Evolutionary conservation across 2,113 vertebrate genomes (phyloP), one percentile per base, ranked within the genome.

Genomic region (Caranx melampygus): DNA sequence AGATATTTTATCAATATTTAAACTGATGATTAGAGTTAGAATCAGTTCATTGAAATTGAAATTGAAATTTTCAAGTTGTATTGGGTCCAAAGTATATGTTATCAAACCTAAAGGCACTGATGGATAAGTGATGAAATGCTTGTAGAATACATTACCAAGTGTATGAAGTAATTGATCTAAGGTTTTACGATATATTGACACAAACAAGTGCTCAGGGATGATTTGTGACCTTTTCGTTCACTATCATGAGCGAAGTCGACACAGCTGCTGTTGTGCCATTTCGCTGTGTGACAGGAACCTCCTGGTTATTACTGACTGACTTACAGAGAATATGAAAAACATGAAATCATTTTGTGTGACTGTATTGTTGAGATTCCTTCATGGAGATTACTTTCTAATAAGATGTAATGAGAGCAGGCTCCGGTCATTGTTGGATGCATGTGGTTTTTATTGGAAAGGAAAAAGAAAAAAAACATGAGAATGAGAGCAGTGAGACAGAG

Each of bases 251-350:
- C 5, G 14, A 51, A 59, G 54, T 66, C 78, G 75, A 78, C 79
- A 78, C 88, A 92, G 83, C 79, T 89, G 91, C 58, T 79, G 45
- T 44, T 71, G 47, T 70, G 61, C 74, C 72, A 26, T 45, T 62
- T 73, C 59, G 37, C 51, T 26, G 42, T 11, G 31, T 82, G 74
- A 78, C 33, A 33, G 78, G 40, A 52, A 52, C 45, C 21, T 60
- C 18, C 66, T 57, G 70, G 60, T 81, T 65, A 44, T 57, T 54
- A 66, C 45, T 71, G 34, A 5, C 21, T 69, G 60, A 79, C n/a
- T 68, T 57, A 33, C 45, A 58, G 42, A 79, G 42, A 78, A 26
- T 1, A 26, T 26, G 26, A 26, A 26, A 68, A 82, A 68, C 69
- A 59, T 9, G 0, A 75, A 26, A 64, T 54, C 3, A 61, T 82